Base-by-base conservation (phyloP, 2,113 vertebrate species). In the Sclerurus mexicanus region DNA sequence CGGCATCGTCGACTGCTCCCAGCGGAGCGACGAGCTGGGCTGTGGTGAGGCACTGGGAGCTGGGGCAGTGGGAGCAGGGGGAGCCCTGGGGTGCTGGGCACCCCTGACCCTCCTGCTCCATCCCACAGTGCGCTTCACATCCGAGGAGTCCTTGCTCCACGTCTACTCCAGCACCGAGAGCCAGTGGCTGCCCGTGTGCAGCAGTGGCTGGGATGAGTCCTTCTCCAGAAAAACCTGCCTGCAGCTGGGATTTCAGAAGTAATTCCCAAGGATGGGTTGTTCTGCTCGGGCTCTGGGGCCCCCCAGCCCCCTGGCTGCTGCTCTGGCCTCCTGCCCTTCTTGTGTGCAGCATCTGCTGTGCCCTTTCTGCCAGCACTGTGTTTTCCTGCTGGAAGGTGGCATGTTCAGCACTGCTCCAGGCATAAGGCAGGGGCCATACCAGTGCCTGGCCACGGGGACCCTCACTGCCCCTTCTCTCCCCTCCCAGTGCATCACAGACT, bases 221-320 rank as follows among this genome's bases (percentile, higher is more conserved):
- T 95, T 98, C 94, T 98, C 98, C 14, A 84, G 87, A 22, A 98
- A 96, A 93, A 98, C 97, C 67, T 98, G 98, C 95, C 95, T 7
- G 74, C 98, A 98, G 72, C 97, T 98, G 90, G 98, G 98, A 17
- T 98, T 98, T 21, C 78, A 93, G 58, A 98, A 97, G 98, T 98
- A 97, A 95, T n/a, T 56, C 76, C 82, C 31, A 0, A 39, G 85
- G 72, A 40, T 9, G 31, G 49, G 47, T 14, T 1, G 3, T 14
- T n/a, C 60, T 13, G 35, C 33, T 49, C 0, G 0, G 79, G n/a
- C 0, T 3, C 49, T 22, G 42, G 40, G 50, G 33, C 10, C 5
- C 30, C 35, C 59, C 44, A 53, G 35, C 4, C 10, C 46, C 46
- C 39, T 4, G 46, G 39, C 31, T 1, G 0, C 35, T 33, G 53